Evolutionary conservation across 1,140 invertebrate species (phyloP), one percentile per base, ranked within the genome.

Genomic region (Onthophagus taurus): DNA sequence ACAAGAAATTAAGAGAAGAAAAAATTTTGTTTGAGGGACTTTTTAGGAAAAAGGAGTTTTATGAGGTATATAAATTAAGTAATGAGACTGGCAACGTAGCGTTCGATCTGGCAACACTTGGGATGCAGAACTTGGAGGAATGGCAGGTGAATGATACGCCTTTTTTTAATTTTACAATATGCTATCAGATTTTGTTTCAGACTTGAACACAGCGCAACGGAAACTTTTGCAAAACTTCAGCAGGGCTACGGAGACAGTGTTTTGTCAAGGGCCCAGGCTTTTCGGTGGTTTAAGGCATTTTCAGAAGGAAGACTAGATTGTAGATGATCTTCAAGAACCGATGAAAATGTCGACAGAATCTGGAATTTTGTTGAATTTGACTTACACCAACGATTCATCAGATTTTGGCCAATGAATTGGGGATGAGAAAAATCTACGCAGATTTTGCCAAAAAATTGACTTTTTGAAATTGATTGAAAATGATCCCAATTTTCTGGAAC

Each of bases 131-230:
- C 6, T 7, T 6, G n/a, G n/a, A 6, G 6, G 6, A n/a, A 26
- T 26, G 23, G 6, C 23, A 6, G n/a, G n/a, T 26, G 6, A 26
- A 26, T 45, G 33, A 49, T 49, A 20, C 34, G 23, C 33, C 19
- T 45, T 49, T 35, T 31, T 47, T 47, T 50, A 24, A 31, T 42
- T 37, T 31, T 47, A 51, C 37, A 37, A 33, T 45, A 37, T 50
- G 52, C 47, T 47, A 54, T 53, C 45, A 50, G 41, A 44, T 54
- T 53, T 53, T 48, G 50, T 33, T 50, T 53, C 38, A 54, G 48
- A 50, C 44, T 44, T 46, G 45, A 36, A 23, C 35, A 51, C n/a
- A 48, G 33, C 43, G 45, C 45, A 38, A 51, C 42, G 18, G 42
- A 53, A 44, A 53, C 36, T 34, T 44, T 44, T 48, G 38, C 20